Percentiles rank a stretch among this genome's conserved stretches.
Evolutionary conservation across 2,888 invertebrate species (phyloP).

Genomic region (Acleris laterana): DNA sequence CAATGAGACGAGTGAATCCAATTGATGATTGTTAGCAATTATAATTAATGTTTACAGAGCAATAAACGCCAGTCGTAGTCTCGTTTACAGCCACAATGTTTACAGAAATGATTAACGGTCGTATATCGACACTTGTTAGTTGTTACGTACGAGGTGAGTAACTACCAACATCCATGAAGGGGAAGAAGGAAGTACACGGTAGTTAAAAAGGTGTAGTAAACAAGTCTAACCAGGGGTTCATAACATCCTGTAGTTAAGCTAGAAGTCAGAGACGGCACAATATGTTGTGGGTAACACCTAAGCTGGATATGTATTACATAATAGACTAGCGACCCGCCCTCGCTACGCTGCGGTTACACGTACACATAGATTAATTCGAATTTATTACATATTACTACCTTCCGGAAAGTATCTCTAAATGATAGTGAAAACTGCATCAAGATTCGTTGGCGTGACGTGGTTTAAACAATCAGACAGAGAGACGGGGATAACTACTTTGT

Average conservation of each 20-base stretch:
- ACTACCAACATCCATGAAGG: constrained; percentile 19
- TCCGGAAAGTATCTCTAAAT: too few relatives aligned
- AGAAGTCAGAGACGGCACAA: background rate
- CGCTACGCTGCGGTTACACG: too few relatives aligned
- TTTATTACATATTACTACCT: too few relatives aligned
- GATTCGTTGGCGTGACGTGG: too few relatives aligned
- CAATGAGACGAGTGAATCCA: too few relatives aligned
- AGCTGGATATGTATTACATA: background rate
- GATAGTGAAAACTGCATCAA: too few relatives aligned
- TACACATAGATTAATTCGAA: too few relatives aligned
- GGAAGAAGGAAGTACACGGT: constrained; percentile 27
- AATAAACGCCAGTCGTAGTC: background rate
- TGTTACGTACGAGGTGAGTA: constrained; percentile 14
- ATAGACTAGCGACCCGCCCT: too few relatives aligned
- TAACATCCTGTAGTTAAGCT: constrained; percentile 25
- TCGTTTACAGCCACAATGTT: background rate
- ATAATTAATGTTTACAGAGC: background rate
- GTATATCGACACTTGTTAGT: background rate
- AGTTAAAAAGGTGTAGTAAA: constrained; percentile 12
- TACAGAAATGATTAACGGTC: constrained; percentile 7
- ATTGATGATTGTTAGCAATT: background rate
- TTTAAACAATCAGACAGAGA: too few relatives aligned
- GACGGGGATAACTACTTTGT: too few relatives aligned
- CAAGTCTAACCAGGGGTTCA: constrained; percentile 13
- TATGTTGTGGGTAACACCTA: background rate